Conservation (phyloP, 2,797 vertebrate species). For the Galago senegalensis region DNA sequence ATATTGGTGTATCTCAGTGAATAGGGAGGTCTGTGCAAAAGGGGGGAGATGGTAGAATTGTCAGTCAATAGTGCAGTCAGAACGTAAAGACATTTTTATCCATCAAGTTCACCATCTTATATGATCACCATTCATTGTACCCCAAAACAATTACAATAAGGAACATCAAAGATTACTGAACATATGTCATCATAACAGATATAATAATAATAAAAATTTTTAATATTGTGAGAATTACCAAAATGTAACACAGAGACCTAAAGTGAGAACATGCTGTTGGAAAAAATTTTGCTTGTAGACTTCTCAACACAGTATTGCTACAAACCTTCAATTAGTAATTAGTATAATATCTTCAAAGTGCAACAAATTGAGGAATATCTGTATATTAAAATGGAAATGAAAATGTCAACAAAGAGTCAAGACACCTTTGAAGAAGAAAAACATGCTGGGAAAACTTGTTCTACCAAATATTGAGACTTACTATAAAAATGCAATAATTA, state of each 20-base stretch:
- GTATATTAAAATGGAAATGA: background rate
- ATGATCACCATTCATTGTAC: no score
- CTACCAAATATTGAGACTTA: background rate
- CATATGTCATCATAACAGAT: background rate
- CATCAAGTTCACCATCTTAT: background rate
- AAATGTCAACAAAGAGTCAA: background rate
- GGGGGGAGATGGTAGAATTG: no score
- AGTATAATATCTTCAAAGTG: background rate
- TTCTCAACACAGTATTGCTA: background rate
- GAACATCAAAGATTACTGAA: background rate
- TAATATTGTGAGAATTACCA: background rate
- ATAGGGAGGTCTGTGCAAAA: background rate
- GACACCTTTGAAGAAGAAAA: conserved; percentile 9
- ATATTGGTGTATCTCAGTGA: background rate
- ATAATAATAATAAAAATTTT: background rate
- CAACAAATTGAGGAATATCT: background rate
- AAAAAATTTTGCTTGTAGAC: background rate
- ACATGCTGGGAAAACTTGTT: background rate
- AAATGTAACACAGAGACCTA: background rate
- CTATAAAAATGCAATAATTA: background rate
- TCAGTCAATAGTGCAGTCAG: no score
- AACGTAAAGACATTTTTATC: no score
- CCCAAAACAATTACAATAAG: background rate
- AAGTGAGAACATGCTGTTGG: background rate
- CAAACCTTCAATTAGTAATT: background rate